These are phyloP conservation scores for Rattus rattus DNA, from an alignment of 2,113 vertebrate species.

Conservation along the genomic window DNA sequence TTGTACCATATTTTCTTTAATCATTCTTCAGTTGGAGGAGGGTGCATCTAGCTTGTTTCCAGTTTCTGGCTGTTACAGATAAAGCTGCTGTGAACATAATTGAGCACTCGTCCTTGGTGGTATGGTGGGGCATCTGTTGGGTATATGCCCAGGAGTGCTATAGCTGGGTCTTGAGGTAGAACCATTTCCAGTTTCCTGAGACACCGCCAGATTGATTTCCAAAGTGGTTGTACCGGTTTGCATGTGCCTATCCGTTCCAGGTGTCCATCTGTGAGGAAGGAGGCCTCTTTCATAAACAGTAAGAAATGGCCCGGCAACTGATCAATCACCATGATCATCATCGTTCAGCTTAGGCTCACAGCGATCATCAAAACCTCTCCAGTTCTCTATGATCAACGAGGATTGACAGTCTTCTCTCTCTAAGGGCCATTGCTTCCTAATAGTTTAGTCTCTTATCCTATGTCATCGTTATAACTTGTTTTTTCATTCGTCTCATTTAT, in stretches of 20 bases:
- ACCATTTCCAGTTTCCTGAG: too few relatives aligned
- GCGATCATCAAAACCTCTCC: not conserved
- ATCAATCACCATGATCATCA: not conserved
- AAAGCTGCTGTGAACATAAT: too few relatives aligned
- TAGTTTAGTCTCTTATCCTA: slow-evolving; percentile 7
- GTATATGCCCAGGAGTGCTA: too few relatives aligned
- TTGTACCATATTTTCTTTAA: too few relatives aligned
- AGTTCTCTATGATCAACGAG: not conserved
- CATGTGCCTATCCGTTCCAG: not conserved
- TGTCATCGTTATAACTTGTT: not conserved
- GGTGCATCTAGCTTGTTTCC: too few relatives aligned
- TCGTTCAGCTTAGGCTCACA: not conserved
- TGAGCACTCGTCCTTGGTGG: too few relatives aligned
- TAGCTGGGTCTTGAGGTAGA: too few relatives aligned
- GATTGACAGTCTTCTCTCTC: not conserved
- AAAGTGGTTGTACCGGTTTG: too few relatives aligned
- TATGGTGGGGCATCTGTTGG: not conserved
- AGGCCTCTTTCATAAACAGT: not conserved
- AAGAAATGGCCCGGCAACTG: not conserved
- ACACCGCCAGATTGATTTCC: too few relatives aligned
- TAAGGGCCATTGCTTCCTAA: slow-evolving; percentile 4
- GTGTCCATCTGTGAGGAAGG: not conserved
- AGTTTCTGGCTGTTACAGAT: too few relatives aligned
- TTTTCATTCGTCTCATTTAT: not conserved
- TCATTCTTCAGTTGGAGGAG: too few relatives aligned